phyloP scores from a whole-genome alignment of 2,888 invertebrate genomes.

The Macrophya annulata region DNA sequence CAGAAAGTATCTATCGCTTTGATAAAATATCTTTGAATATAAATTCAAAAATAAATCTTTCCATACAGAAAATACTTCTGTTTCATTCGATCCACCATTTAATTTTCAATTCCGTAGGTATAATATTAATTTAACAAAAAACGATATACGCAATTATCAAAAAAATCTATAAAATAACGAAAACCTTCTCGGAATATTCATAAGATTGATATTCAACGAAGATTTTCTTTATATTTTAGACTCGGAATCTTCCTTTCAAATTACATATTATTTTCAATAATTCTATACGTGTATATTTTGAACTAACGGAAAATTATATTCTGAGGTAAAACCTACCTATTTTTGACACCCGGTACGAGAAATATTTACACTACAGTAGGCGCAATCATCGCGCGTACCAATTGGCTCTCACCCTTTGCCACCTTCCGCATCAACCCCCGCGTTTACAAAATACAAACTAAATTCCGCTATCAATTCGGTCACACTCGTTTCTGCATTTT shows the following conservation, averaged over 20 bases:
- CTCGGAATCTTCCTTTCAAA: background rate
- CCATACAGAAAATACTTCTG: background rate
- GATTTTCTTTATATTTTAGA: background rate
- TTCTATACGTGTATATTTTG: background rate
- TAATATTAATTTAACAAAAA: too few species aligned
- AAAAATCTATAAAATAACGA: background rate
- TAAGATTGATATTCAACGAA: background rate
- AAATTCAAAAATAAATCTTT: background rate
- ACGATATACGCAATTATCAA: too few species aligned
- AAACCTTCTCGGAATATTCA: background rate
- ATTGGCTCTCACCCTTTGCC: slow-evolving; percentile 67
- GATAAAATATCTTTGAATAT: background rate
- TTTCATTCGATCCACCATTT: background rate
- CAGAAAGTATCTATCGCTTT: too few species aligned
- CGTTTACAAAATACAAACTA: slow-evolving; percentile 64
- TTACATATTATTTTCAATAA: background rate
- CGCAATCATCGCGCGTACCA: slow-evolving; percentile 69
- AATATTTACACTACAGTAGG: slow-evolving; percentile 72
- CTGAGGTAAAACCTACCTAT: background rate
- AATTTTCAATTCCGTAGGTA: too few species aligned
- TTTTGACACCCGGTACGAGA: slow-evolving; percentile 60
- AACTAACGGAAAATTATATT: background rate
- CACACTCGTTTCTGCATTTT: slow-evolving; percentile 63
- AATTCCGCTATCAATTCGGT: slow-evolving; percentile 67
- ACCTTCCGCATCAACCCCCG: slow-evolving; percentile 58